Base-by-base conservation (phyloP, 2,113 vertebrate genomes). In the Todiramphus chloris region DNA sequence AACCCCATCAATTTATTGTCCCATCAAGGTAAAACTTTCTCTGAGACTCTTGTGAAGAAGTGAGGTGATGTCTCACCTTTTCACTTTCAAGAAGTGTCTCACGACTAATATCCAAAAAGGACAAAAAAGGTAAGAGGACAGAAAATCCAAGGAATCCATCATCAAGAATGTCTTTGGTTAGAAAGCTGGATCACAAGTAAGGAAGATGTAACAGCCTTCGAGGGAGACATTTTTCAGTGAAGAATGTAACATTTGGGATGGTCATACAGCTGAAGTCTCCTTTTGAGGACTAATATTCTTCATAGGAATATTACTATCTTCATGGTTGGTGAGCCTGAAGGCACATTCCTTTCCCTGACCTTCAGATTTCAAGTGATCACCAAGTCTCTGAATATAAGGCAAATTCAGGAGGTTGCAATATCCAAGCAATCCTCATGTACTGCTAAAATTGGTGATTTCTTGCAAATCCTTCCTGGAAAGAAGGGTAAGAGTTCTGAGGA, bases 151-250 rank as follows among this genome's bases (percentile, higher is more conserved):
- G 10, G 81, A 66, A 89, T 92, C 37, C 68, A 66, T 92, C 62
- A 84, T 55, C 44, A 79, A 82, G 53, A 90, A 82, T 56, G 62
- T 55, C 69, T 79, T 53, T 53, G 37, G 53, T 87, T 89, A 77
- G 62, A 55, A 96, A 76, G 80, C 2, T 50, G 48, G 44, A 82
- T 66, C n/a, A 44, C 53, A 76, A 73, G 53, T 66, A 62, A 82
- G 37, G 37, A 78, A 91, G 43, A 28, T 17, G 37, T 92, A 90
- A 93, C 62, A 79, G 58, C 74, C 62, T 92, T 82, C 77, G 68
- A 87, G 86, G 83, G 95, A 96, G 48, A 24, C 19, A 84, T 96
- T 96, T 94, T 92, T 93, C 83, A 78, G 64, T 64, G 33, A 50
- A 62, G 66, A 89, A 79, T 62, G 62, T 59, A 79, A n/a, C 70